Conservation (phyloP, 2,888 invertebrate species). For the Pandemis cinnamomeana region DNA sequence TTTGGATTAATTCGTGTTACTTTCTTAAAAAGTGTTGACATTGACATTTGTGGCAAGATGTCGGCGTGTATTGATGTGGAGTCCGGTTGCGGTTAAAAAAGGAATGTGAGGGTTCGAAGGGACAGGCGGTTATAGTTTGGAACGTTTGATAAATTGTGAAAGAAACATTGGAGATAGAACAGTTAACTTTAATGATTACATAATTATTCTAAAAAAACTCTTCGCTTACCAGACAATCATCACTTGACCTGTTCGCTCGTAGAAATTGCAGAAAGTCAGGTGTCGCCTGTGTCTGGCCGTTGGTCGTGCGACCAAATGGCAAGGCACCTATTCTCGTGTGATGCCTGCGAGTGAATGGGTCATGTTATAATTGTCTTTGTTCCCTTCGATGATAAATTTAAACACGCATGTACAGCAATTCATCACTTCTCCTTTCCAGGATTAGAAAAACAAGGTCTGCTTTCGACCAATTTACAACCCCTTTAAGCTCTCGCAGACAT, state of each 20-base stretch:
- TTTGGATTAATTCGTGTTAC: constrained; percentile 44
- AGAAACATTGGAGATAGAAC: neutral
- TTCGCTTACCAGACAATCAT: too few relatives aligned
- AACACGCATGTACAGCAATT: neutral
- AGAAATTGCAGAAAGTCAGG: too few relatives aligned
- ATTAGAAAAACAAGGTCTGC: neutral
- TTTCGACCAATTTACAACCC: neutral
- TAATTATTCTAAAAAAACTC: too few relatives aligned
- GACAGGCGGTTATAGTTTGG: neutral
- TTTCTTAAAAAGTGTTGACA: constrained; percentile 38
- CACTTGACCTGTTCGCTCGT: too few relatives aligned
- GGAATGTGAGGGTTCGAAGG: constrained; percentile 7
- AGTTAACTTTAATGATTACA: too few relatives aligned
- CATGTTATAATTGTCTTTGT: too few relatives aligned
- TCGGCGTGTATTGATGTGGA: constrained; percentile 28
- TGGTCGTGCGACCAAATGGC: too few relatives aligned
- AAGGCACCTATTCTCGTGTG: too few relatives aligned
- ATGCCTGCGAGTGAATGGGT: too few relatives aligned
- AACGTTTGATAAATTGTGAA: neutral
- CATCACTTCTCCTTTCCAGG: neutral
- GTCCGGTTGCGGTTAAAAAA: constrained; percentile 32
- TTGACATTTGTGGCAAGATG: constrained; percentile 31
- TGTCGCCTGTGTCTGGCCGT: too few relatives aligned
- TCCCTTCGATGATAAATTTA: neutral
- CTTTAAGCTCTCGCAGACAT: neutral